Evolutionary conservation across 2,888 invertebrate species (phyloP), one percentile per base, ranked within the genome.

Genomic region (Neria commutata): DNA sequence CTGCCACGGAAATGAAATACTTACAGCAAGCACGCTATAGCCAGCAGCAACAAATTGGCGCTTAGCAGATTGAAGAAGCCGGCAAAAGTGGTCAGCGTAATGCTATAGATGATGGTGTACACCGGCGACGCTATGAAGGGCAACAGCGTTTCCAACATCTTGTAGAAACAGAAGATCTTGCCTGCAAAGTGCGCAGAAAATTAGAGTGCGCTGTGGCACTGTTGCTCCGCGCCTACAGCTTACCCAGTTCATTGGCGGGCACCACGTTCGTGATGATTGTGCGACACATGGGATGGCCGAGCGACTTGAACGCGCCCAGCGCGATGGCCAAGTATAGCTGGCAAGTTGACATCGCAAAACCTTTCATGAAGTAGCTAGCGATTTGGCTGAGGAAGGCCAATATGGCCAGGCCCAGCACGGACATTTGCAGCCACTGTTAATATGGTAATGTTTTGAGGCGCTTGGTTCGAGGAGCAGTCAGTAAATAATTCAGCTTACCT

Each of bases 151-250:
- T 90, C 89, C 11, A 89, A 71, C 0, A 87, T 85, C 10, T 88
- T 84, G 66, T 87, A 84, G 51, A 90, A 75, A 0, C 90, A 86
- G 70, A 90, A 90, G 24, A 90, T 84, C 79, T 89, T 88, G 1
- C 88, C 88, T 80, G 19, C 16, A 63, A 62, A 3, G 2, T 10
- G 33, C 29, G 14, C 40, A 34, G 5, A 47, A 24, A 26, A n/a
- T n/a, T n/a, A n/a, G n/a, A n/a, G n/a, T n/a, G 14, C 16, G 29
- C 25, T 34, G 26, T 49, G 16, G 16, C 8, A 23, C 19, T 48
- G 6, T 33, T 14, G 14, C 21, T 46, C 4, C 4, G 21, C 6
- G 8, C 24, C 40, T n/a, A 10, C 6, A 23, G 62, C 60, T 24
- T 50, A 80, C 80, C 88, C 51, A 80, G 67, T 60, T 81, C 80